Percentiles rank a stretch among this genome's conserved stretches.
Conservation (phyloP, 2,113 vertebrate genomes). For the Mustelus asterias region DNA sequence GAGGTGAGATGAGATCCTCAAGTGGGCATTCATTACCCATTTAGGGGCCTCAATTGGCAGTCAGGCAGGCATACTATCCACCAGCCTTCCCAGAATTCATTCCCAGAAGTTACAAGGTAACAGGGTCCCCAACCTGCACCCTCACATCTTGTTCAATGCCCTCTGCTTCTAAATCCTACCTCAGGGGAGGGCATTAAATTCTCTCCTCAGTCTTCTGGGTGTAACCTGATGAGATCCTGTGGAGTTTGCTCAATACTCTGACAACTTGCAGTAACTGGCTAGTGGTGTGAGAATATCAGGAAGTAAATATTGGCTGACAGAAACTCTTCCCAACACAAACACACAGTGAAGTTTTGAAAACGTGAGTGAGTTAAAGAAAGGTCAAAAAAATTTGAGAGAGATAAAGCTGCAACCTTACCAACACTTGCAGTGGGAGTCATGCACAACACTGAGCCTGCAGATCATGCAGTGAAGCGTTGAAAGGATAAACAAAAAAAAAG, state of each 20-base stretch:
- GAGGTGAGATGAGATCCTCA: no score
- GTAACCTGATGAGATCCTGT: not conserved
- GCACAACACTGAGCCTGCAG: constrained; percentile 72
- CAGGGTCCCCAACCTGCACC: no score
- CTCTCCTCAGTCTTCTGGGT: not conserved
- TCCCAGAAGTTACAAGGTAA: no score
- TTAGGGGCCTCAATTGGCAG: no score
- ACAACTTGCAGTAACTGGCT: not conserved
- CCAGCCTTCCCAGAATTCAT: no score
- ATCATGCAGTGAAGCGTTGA: constrained; percentile 69
- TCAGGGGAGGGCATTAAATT: no score
- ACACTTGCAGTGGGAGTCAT: constrained; percentile 71
- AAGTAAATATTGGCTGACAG: not conserved
- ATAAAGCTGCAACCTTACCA: constrained; percentile 58
- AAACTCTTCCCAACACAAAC: constrained; percentile 21
- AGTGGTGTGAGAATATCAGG: not conserved
- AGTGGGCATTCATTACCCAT: no score
- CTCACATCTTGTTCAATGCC: no score
- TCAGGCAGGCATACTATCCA: no score
- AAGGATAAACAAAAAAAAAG: constrained; percentile 53
- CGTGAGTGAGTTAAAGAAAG: constrained; percentile 28
- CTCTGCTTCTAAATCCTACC: no score
- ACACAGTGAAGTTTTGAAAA: constrained; percentile 30
- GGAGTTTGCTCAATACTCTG: not conserved
- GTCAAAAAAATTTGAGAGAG: constrained; percentile 22